Evolutionary conservation across 2,888 invertebrate species (phyloP), one percentile per base, ranked within the genome.

Genomic region (Polydrusus tereticollis): DNA sequence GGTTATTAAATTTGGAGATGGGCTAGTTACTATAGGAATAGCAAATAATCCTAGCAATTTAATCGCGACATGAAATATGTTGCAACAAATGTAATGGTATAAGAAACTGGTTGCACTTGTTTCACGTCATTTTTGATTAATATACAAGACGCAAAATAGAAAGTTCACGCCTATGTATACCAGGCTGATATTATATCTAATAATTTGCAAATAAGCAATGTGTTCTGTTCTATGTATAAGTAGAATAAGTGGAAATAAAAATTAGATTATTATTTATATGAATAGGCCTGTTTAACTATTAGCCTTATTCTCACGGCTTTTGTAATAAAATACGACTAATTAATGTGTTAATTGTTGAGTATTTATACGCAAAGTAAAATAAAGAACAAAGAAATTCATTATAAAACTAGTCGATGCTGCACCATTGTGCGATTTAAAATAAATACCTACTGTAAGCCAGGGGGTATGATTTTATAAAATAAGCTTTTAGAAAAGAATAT

Each of bases 271-370:
- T 43, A 65, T 65, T 36, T 7, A 65, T 65, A 38, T 26, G 26
- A 63, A 55, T 65, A 21, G 33, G 55, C 14, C 18, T 57, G 41
- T 43, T 65, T 41, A 16, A 43, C 43, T 20, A 38, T 41, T 43
- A 45, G 23, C 65, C 65, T 57, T 65, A 65, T 65, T 65, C 65
- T 21, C 65, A 65, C 65, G 65, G 23, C 21, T 16, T 23, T 59
- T 59, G 23, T 41, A 14, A 59, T 59, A 16, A 38, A 59, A 38
- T 38, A 20, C 14, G 14, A 20, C 29, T 26, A 29, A 52, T 29
- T 52, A 52, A 52, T 52, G 14, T n/a, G 26, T 26, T 52, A 52
- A 52, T 52, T 52, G 14, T 23, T 16, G n/a, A 29, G 14, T 52
- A n/a, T n/a, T 52, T 52, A 6, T 52, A 14, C 16, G 52, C 29